A percentile compares a stretch with the other conserved stretches of the same genome.
phyloP scores from a whole-genome alignment of 2,113 vertebrate genomes.

The Tonatia bakeri region DNA sequence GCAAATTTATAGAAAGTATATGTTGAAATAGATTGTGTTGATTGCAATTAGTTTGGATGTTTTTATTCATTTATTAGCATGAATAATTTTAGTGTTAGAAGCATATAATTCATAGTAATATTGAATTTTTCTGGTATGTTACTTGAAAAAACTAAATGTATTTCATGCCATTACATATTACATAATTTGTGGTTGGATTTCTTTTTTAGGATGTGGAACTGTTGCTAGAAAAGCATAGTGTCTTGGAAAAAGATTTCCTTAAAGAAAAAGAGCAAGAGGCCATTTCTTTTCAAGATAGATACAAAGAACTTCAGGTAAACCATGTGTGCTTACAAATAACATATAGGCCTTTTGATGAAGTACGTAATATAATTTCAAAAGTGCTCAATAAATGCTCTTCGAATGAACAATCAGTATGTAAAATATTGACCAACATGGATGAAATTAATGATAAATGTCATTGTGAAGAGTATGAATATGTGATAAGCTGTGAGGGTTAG shows the following conservation, averaged over 20 bases:
- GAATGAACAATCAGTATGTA: neutral
- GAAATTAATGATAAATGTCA: neutral
- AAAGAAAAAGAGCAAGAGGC: constrained; percentile 77
- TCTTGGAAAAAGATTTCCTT: constrained; percentile 79
- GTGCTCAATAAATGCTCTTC: neutral
- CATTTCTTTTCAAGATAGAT: constrained; percentile 77
- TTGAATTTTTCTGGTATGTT: constrained; percentile 24
- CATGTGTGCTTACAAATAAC: neutral
- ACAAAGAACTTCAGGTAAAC: constrained; percentile 82
- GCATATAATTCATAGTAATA: neutral
- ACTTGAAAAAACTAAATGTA: neutral
- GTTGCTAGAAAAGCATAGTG: constrained; percentile 80
- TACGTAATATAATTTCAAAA: neutral
- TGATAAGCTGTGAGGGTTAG: neutral
- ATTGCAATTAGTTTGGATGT: neutral
- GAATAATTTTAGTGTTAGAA: neutral
- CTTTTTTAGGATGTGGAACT: constrained; percentile 79
- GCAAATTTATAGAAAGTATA: neutral
- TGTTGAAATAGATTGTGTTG: neutral
- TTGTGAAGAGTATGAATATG: neutral
- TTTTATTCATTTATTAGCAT: neutral
- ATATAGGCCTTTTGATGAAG: neutral
- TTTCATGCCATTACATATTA: neutral
- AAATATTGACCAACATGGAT: neutral
- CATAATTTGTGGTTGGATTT: neutral